Conservation (phyloP, 2,797 vertebrate species). For the Pteronotus mesoamericanus region DNA sequence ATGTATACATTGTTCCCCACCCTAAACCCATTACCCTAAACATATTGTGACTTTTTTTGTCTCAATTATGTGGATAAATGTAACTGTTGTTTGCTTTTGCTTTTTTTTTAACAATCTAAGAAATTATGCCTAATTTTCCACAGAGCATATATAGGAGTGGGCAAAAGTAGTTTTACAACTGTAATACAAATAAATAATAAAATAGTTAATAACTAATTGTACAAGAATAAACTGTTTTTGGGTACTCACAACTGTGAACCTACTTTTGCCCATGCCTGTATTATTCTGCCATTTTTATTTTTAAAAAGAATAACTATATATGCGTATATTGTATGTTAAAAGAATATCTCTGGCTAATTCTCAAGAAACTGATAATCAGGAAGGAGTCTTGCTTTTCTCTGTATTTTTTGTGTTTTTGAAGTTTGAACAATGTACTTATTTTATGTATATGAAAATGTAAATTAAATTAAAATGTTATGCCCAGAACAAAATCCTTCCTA, state of each 20-base stretch:
- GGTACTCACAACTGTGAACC: neutral
- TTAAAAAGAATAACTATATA: neutral
- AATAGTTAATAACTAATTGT: neutral
- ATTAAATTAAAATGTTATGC: neutral
- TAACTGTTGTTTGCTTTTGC: slow-evolving; percentile 1
- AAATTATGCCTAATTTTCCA: neutral
- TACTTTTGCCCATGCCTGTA: neutral
- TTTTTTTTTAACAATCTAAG: neutral
- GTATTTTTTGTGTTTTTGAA: neutral
- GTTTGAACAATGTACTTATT: neutral
- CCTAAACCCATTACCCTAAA: neutral
- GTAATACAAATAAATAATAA: neutral
- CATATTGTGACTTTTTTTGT: neutral
- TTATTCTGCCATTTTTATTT: neutral
- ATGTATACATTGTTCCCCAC: neutral
- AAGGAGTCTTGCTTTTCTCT: neutral
- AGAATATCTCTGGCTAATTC: neutral
- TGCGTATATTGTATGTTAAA: neutral
- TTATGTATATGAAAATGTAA: neutral
- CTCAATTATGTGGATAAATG: neutral
- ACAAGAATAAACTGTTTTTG: neutral
- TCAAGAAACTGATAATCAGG: neutral
- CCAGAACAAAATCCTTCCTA: neutral
- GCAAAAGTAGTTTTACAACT: neutral
- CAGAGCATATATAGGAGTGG: neutral